Base-by-base conservation (phyloP, 2,113 vertebrate genomes). In the Poicephalus meyeri region DNA sequence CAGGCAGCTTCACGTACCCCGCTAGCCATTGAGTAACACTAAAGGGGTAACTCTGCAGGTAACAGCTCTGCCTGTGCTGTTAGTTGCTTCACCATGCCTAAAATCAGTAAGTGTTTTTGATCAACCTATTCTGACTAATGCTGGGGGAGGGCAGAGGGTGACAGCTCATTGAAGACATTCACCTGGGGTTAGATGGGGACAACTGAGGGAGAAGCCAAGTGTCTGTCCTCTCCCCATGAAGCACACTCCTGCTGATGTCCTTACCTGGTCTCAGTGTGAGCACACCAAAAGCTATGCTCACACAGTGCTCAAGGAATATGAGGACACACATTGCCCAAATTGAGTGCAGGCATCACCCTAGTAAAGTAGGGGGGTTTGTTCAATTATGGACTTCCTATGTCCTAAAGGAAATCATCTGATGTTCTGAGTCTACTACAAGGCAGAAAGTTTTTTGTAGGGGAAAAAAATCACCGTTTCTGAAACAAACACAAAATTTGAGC, bases 1-100 rank as follows among this genome's bases (percentile, higher is more conserved):
- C 26, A 24, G 39, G 37, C 10, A 63, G 66, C 41, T 65, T 50
- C 2, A 0, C 3, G 0, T 39, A 7, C 19, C 8, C 25, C 26
- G 28, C 3, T 0, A 3, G 11, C 25, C 7, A 0, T 0, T 50
- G 26, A n/a, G 42, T 19, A 39, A 9, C 7, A 16, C n/a, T 68
- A 44, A 42, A 17, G 17, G 47, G 17, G 37, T 26, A 37, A 31
- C 7, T 63, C 47, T 16, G 15, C 16, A 49, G 7, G 39, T 17
- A 15, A 55, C 29, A 86, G 17, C 29, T 73, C 56, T 71, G 24
- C 26, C 35, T 61, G 37, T 23, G 9, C 23, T 46, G 6, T 61
- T 37, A 33, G 9, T 14, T 42, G 11, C 20, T 35, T 76, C 39
- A 47, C n/a, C 16, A 6, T 8, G 5, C 10, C 56, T 47, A 58